These are phyloP conservation scores for Calcarius ornatus DNA, from an alignment of 2,113 vertebrate genomes.

Conservation along the genomic window DNA sequence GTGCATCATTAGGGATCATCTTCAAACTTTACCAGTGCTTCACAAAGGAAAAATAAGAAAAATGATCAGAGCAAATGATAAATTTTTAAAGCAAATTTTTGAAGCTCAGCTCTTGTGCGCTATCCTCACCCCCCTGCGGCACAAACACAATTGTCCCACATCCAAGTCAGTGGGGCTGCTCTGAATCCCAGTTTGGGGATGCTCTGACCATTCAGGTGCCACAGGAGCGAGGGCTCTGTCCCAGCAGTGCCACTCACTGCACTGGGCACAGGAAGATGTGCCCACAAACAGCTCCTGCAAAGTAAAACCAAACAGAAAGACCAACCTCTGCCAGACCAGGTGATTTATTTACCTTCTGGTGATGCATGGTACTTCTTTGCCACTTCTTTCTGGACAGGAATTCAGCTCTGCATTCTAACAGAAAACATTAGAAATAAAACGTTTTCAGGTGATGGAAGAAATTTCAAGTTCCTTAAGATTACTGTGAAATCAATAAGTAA, in stretches of 20 bases:
- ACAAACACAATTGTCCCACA: not conserved
- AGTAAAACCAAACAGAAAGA: not conserved
- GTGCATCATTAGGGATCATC: not conserved
- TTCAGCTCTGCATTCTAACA: not conserved
- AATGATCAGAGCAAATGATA: not conserved
- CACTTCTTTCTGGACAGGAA: not conserved
- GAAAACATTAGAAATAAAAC: not conserved
- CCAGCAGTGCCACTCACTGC: not conserved
- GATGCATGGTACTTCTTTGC: not conserved
- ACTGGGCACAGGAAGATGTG: not conserved
- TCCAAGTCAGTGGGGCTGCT: not conserved
- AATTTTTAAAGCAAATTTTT: not conserved
- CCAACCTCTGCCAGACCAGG: not conserved
- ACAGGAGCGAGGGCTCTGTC: fast-evolving
- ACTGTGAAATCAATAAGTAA: not conserved
- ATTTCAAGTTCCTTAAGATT: not conserved
- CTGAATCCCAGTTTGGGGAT: not conserved
- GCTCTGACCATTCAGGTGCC: not conserved
- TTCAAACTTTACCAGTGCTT: not conserved
- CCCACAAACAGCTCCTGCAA: not conserved
- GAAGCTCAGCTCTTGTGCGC: not conserved
- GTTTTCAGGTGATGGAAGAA: not conserved
- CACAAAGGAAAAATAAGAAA: not conserved
- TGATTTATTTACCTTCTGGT: not conserved
- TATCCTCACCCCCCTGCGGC: not conserved